Evolutionary conservation across 1,140 invertebrate genomes (phyloP).

Genomic region (Leptonema lineaticorne): DNA sequence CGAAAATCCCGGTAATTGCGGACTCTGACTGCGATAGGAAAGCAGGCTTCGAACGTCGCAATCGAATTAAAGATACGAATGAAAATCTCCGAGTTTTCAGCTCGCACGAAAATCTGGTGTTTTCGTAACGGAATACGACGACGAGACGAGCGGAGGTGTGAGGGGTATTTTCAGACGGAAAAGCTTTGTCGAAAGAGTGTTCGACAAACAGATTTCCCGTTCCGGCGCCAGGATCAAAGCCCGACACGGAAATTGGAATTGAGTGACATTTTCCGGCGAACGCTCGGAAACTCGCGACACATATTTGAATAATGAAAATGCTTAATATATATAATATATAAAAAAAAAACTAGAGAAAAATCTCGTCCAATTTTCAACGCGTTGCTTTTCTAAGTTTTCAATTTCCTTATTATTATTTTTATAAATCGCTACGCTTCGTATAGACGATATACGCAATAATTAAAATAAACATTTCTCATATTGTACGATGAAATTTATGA

Average conservation of each 20-base stretch:
- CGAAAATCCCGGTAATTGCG: background rate
- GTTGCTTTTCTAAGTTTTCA: too few relatives aligned
- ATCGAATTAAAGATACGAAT: constrained; percentile 28
- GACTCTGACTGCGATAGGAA: too few relatives aligned
- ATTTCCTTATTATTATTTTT: too few relatives aligned
- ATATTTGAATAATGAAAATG: too few relatives aligned
- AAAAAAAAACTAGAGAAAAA: too few relatives aligned
- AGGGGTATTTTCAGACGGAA: constrained; percentile 24
- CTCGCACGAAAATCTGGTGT: background rate
- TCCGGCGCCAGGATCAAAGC: constrained; percentile 38
- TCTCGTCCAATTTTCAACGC: too few relatives aligned
- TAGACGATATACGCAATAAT: too few relatives aligned
- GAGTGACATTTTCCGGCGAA: background rate
- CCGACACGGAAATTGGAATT: constrained; percentile 38
- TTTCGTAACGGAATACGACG: background rate
- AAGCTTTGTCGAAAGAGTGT: constrained; percentile 33
- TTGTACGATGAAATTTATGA: too few relatives aligned
- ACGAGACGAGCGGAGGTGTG: background rate
- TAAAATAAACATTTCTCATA: too few relatives aligned
- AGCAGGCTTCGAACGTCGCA: constrained; percentile 5
- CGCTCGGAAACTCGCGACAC: background rate
- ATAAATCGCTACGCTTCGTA: too few relatives aligned
- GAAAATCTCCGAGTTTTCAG: constrained; percentile 11
- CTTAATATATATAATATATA: too few relatives aligned
- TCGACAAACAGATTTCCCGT: constrained; percentile 41